Evolutionary conservation across 2,797 vertebrate species (phyloP).

Genomic region (Sciaenops ocellatus): DNA sequence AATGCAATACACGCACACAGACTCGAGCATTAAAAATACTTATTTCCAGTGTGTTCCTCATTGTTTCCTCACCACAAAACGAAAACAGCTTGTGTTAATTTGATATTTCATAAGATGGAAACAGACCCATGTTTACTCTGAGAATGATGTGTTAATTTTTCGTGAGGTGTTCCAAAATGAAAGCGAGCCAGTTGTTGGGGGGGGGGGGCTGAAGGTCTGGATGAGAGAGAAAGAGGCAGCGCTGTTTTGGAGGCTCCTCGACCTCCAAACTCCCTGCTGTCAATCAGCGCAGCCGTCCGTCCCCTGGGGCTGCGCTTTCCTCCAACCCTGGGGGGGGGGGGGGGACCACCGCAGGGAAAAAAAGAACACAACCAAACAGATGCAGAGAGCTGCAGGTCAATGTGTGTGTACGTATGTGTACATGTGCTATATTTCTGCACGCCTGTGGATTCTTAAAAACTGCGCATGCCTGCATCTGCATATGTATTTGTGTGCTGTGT

Average conservation of each 20-base stretch:
- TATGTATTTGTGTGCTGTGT: constrained; percentile 53
- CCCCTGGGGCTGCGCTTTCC: constrained; percentile 81
- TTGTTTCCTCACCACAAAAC: constrained; percentile 58
- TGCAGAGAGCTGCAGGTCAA: constrained; percentile 78
- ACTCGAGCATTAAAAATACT: constrained; percentile 39
- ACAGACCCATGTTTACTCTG: constrained; percentile 37
- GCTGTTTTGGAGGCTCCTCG: constrained; percentile 82
- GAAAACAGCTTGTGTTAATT: constrained; percentile 52
- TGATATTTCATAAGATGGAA: constrained; percentile 52
- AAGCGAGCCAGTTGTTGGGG: constrained; percentile 60
- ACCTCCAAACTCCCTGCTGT: constrained; percentile 87
- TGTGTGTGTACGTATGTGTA: constrained; percentile 49
- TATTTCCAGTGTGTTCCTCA: constrained; percentile 51
- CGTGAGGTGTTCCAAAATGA: constrained; percentile 50
- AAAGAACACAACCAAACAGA: constrained; percentile 79
- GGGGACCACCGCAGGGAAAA: constrained; percentile 57
- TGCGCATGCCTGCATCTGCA: constrained; percentile 61
- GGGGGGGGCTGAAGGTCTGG: constrained; percentile 54
- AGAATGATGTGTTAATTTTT: constrained; percentile 40
- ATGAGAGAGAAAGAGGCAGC: constrained; percentile 70
- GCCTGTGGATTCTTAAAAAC: constrained; percentile 65
- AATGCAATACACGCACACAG: constrained; percentile 35
- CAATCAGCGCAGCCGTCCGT: constrained; percentile 83
- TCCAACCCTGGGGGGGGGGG: constrained; percentile 55
- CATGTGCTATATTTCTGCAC: constrained; percentile 51